Base-by-base conservation (phyloP, 2,797 vertebrate genomes). In the Danio tinwini region DNA sequence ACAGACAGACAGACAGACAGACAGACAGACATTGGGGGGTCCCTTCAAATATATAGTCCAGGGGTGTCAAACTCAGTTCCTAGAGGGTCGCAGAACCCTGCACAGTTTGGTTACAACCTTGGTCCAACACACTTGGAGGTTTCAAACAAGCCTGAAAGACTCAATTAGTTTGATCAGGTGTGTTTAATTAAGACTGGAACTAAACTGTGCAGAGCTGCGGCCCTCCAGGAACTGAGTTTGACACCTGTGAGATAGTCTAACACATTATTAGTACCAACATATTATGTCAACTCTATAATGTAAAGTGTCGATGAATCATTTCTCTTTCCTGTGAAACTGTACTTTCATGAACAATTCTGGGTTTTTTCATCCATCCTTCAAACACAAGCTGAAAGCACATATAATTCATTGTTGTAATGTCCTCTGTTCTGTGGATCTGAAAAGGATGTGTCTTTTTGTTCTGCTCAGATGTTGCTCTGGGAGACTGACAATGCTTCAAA, bases 401-500 rank as follows among this genome's bases (percentile, higher is more conserved):
- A 29, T 40, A 53, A 50, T 50, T 37, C 5, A 6, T 29, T 17
- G 40, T 16, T 58, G 45, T 45, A 44, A 72, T 72, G 53, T 17
- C 50, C 6, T 70, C 50, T 70, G 37, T 59, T 52, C 37, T 52
- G 50, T 53, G 47, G 74, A 53, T 64, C 9, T 55, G 14, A 56
- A 21, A 64, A 37, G 16, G 50, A 65, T 52, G 45, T 62, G 47
- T 2, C 13, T 63, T 52, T 42, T 53, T 64, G 29, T 29, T 29
- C 13, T 11, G 16, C 53, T 56, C 17, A 58, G 39, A 45, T 58
- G 9, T 39, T 74, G 10, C 59, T 64, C 50, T 56, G 2, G 79
- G 52, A 63, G 12, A 64, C 39, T 49, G 21, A 53, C 75, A 44
- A 75, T 81, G 72, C 71, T 13, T 68, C 39, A 44, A 63, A 63